These are phyloP conservation scores for Sakesphorus luctuosus DNA, from an alignment of 2,113 vertebrate genomes.

Conservation along the genomic window DNA sequence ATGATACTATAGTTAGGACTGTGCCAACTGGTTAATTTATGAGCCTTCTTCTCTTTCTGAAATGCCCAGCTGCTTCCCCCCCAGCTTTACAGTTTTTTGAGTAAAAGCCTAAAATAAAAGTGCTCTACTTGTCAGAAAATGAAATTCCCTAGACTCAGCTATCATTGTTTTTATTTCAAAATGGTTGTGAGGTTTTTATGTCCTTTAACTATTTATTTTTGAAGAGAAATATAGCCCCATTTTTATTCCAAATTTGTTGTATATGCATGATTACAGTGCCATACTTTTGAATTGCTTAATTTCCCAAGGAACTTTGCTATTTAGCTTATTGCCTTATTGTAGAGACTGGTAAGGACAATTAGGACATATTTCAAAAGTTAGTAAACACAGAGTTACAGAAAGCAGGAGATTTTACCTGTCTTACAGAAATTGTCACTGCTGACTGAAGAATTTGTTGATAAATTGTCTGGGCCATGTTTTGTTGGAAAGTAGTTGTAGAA, in stretches of 20 bases:
- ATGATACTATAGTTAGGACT: slow-evolving; percentile 45
- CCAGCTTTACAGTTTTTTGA: background rate
- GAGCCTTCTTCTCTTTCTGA: slow-evolving; percentile 23
- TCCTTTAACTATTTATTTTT: background rate
- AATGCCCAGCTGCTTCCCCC: background rate
- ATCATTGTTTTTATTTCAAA: background rate
- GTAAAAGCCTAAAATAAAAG: background rate
- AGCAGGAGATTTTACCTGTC: background rate
- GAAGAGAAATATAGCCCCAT: fast-evolving
- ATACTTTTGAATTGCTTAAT: background rate
- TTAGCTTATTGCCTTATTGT: background rate
- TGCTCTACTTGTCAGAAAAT: background rate
- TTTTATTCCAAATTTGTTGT: background rate
- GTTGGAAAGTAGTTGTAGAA: background rate
- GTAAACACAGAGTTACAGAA: background rate
- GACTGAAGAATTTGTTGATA: background rate
- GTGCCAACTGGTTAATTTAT: slow-evolving; percentile 47
- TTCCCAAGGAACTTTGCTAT: background rate
- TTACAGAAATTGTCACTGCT: background rate
- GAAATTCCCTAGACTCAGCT: background rate
- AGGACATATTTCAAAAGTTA: background rate
- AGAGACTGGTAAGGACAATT: background rate
- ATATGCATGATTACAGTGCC: background rate
- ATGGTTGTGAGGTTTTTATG: background rate
- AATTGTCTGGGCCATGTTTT: background rate